These are phyloP conservation scores for Otus sunia DNA, from an alignment of 2,113 vertebrate genomes.

Conservation along the genomic window DNA sequence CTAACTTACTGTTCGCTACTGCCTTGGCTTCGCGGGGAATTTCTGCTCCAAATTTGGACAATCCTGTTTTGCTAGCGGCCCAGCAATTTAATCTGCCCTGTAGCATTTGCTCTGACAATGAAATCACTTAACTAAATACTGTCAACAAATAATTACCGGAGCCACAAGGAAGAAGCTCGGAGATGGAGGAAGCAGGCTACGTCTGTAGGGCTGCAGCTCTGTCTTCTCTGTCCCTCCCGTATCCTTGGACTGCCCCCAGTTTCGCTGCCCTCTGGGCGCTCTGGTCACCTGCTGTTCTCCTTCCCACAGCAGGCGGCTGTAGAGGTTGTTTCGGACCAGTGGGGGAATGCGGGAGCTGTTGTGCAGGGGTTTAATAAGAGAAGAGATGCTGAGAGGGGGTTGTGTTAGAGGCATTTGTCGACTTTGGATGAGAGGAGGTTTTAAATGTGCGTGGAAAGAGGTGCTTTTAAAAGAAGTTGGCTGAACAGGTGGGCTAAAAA, in stretches of 20 bases:
- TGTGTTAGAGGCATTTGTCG: not conserved
- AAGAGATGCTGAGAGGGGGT: not conserved
- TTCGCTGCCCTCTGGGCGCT: rapidly evolving
- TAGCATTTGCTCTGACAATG: not conserved
- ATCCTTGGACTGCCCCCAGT: not conserved
- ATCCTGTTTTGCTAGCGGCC: not conserved
- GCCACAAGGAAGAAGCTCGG: not conserved
- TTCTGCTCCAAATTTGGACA: not conserved
- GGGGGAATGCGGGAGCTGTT: not conserved
- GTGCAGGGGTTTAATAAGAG: not conserved
- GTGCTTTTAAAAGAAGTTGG: not conserved
- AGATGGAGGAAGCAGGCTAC: not conserved
- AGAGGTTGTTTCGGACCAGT: not conserved
- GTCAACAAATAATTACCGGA: not conserved
- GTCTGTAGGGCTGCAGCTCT: not conserved
- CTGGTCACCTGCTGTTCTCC: rapidly evolving
- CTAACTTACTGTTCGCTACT: not conserved
- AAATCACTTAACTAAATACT: not conserved
- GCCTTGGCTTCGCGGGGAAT: not conserved
- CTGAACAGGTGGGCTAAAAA: not conserved
- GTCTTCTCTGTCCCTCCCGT: not conserved
- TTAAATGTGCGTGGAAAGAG: not conserved
- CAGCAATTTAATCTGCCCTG: not conserved
- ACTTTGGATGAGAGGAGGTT: not conserved
- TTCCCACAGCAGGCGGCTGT: not conserved